Evolutionary conservation across 2,888 invertebrate genomes (phyloP).

Genomic region (Bembecia ichneumoniformis): DNA sequence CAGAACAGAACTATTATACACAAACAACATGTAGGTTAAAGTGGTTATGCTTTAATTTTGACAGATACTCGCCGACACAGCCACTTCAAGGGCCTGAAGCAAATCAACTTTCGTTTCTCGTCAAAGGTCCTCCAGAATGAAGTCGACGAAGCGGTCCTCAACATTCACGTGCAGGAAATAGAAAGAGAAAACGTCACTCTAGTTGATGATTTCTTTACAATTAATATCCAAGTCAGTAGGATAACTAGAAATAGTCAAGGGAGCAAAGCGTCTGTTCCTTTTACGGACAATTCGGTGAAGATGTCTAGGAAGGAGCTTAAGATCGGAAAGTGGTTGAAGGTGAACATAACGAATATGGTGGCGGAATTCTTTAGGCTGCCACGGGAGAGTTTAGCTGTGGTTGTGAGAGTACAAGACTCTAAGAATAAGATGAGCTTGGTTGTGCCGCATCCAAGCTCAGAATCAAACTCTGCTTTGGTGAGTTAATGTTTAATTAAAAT

Average conservation of each 20-base stretch:
- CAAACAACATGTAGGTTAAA: neutral
- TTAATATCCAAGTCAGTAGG: conserved; percentile 53
- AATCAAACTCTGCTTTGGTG: conserved; percentile 64
- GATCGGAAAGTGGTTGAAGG: conserved; percentile 78
- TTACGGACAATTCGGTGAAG: conserved; percentile 51
- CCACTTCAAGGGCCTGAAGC: conserved; percentile 76
- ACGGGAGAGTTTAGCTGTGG: conserved; percentile 81
- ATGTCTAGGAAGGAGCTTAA: conserved; percentile 65
- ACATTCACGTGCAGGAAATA: conserved; percentile 74
- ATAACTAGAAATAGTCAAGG: conserved; percentile 54
- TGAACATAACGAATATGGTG: conserved; percentile 82
- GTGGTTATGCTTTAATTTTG: conserved; percentile 12
- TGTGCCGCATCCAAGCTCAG: conserved; percentile 78
- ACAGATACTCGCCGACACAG: conserved; percentile 79
- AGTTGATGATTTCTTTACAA: conserved; percentile 46
- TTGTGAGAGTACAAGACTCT: conserved; percentile 78
- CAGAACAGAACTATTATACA: too few relatives aligned
- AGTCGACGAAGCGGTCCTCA: conserved; percentile 79
- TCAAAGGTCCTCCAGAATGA: conserved; percentile 79
- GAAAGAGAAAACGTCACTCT: conserved; percentile 42
- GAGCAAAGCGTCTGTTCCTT: conserved; percentile 50
- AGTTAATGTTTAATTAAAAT: conserved; percentile 20
- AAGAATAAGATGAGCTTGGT: conserved; percentile 75
- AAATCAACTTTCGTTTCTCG: conserved; percentile 80
- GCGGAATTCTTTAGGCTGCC: conserved; percentile 84